phyloP scores from a whole-genome alignment of 64 coral and sea anemone species.

The Pocillopora verrucosa region DNA sequence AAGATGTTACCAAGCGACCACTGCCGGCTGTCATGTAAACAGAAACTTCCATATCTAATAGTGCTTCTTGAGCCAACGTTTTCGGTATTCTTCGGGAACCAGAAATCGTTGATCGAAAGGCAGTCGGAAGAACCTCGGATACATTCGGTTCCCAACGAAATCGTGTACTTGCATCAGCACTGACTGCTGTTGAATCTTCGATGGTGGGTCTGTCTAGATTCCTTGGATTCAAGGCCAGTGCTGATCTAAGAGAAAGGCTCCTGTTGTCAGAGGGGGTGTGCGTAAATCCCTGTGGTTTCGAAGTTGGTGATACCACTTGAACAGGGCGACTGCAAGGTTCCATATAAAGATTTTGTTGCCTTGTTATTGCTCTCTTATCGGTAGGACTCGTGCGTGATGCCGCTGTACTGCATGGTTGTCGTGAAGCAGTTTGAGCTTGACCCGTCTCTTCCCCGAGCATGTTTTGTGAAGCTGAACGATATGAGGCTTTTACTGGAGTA shows the following conservation, averaged over 20 bases:
- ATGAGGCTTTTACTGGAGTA: neutral
- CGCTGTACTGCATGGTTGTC: neutral
- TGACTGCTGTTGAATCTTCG: neutral
- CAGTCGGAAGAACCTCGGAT: neutral
- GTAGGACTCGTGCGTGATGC: neutral
- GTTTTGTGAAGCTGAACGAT: neutral
- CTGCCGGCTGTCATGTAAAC: neutral
- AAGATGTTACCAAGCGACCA: neutral
- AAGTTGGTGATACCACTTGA: neutral
- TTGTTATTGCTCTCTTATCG: neutral
- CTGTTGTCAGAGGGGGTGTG: neutral
- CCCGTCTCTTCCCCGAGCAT: neutral
- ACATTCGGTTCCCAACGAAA: slow-evolving; percentile 12
- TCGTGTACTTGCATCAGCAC: neutral
- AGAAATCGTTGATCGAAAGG: neutral
- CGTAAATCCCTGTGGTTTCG: neutral
- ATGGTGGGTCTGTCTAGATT: neutral
- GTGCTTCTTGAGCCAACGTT: neutral
- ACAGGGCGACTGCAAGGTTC: neutral
- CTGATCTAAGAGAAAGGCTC: slow-evolving; percentile 13
- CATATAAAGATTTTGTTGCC: neutral
- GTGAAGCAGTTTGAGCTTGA: too few relatives aligned
- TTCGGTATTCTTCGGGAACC: neutral
- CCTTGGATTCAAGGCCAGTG: neutral
- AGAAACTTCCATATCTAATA: slow-evolving; percentile 20